phyloP scores from a whole-genome alignment of 2,797 vertebrate species.

The Chaenodraco wilsoni region DNA sequence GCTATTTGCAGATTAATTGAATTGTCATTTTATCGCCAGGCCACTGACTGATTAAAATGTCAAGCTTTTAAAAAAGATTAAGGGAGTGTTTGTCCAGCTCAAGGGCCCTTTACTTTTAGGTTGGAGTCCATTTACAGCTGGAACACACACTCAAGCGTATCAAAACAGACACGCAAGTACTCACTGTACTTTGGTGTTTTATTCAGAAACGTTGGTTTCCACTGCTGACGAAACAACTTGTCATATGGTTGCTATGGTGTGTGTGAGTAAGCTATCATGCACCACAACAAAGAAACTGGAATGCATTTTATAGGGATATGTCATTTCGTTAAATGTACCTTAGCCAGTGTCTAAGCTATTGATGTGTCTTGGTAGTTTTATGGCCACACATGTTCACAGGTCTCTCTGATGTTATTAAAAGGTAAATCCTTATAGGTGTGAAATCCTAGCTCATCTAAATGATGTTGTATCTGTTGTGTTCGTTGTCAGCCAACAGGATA shows the following conservation, averaged over 20 bases:
- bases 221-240: constrained; percentile 28
- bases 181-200: background rate
- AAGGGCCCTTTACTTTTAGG: background rate
- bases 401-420: background rate
- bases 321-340: background rate
- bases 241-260: constrained; percentile 1
- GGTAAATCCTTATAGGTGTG: background rate
- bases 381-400: background rate
- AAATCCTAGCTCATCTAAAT: background rate
- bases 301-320: background rate
- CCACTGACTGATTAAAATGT: constrained; percentile 8
- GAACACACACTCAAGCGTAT: background rate
- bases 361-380: background rate
- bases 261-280: background rate
- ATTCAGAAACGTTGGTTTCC: background rate
- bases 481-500: constrained; percentile 8
- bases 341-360: background rate
- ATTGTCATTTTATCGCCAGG: background rate
- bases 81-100: background rate
- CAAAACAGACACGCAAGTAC: background rate
- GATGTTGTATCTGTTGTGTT: constrained; percentile 23
- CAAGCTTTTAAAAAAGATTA: background rate
- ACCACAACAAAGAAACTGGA: constrained; percentile 12
- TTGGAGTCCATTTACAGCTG: constrained; percentile 6
- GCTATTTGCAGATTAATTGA: constrained; percentile 6